Evolutionary conservation across 2,113 vertebrate genomes (phyloP).

Genomic region (Myiopsitta monachus): DNA sequence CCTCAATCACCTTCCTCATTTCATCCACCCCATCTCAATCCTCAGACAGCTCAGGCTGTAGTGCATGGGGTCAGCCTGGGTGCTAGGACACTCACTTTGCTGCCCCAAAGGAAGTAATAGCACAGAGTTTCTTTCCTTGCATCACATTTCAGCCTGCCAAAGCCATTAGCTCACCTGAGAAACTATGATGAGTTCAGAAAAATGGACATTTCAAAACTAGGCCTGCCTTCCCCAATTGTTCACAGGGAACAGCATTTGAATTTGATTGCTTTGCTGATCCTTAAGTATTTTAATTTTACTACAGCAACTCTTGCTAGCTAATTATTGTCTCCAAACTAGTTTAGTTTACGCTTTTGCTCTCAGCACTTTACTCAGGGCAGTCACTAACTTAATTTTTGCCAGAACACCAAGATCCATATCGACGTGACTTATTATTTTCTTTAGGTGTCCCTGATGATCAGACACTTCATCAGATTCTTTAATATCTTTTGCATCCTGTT

Average conservation of each 20-base stretch:
- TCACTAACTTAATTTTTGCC: constrained; percentile 6
- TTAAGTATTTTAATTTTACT: constrained; percentile 1
- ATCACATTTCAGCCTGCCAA: background rate
- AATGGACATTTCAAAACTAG: background rate
- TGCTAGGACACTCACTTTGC: background rate
- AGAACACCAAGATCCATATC: background rate
- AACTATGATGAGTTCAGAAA: background rate
- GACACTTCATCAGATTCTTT: constrained; percentile 61
- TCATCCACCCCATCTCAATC: background rate
- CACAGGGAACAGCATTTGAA: background rate
- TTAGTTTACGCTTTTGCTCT: background rate
- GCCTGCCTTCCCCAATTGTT: background rate
- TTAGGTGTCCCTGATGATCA: constrained; percentile 37
- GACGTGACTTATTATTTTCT: constrained; percentile 13
- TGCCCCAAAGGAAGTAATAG: background rate
- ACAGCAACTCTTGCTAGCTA: background rate
- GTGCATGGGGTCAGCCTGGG: background rate
- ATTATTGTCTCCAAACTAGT: background rate
- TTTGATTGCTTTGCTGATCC: background rate
- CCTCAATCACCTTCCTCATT: background rate
- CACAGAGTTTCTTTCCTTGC: background rate
- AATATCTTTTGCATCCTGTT: constrained; percentile 66
- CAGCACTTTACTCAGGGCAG: background rate
- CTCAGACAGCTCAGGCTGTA: background rate
- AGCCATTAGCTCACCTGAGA: background rate